Base-by-base conservation (phyloP, 2,888 invertebrate genomes). In the Spialia ferax region DNA sequence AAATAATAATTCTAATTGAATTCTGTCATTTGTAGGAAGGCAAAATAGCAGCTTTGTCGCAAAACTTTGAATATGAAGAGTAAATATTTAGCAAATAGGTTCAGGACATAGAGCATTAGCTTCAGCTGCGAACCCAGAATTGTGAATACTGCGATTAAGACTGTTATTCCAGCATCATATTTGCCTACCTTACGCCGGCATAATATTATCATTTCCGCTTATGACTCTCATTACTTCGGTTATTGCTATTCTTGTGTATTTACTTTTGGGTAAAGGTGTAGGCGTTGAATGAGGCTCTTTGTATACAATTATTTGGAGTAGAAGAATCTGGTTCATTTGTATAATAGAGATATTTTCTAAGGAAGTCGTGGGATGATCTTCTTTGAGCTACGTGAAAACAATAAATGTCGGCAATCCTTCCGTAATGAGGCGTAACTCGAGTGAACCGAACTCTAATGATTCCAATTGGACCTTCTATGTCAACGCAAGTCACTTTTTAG, bases 151-250 rank as follows among this genome's bases (percentile, higher is more conserved):
- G 8, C 60, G 60, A 60, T 60, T 48, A 60, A 48, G 45, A 45
- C 48, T 32, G 56, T 60, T 60, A 45, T 45, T 42, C 13, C 29
- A 13, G 45, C 59, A 5, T 42, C 60, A 15, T 48, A 60, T 60
- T 60, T 55, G 26, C 55, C 55, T 48, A 48, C 60, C 45, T 48
- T 48, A 60, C 48, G 35, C 23, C 13, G 56, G 29, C 11, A 57
- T 57, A 35, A 38, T 57, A 57, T 48, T 60, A 60, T 60, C 45
- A 60, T 60, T 60, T 60, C 60, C 48, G 29, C 26, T 60, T 60
- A 60, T 48, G 60, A 13, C 7, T 18, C 29, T 29, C 60, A 48
- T 60, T 60, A 60, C 48, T 10, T 8, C 60, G 18, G 29, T 48
- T 60, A 60, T 60, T 48, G 60, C 20, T 48, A 29, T 48, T 26